Evolutionary conservation across 2,888 invertebrate genomes (phyloP), one percentile per base, ranked within the genome.

Genomic region (Leucophenga montana): DNA sequence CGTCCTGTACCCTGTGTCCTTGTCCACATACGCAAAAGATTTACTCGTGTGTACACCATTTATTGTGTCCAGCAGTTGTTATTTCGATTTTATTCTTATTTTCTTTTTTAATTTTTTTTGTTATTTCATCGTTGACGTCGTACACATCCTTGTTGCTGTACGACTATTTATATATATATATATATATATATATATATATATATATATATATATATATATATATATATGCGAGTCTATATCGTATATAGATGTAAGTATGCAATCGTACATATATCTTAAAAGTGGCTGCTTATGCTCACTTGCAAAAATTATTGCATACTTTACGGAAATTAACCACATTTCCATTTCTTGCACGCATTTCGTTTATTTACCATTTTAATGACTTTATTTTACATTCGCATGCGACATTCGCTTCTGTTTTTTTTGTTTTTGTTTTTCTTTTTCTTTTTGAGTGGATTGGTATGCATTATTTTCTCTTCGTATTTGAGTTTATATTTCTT

Each of bases 321-420:
- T 85, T 85, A 85, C 85, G 84, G 83, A 85, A 85, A 85, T 85
- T 84, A 85, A 85, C 85, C 85, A 78, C 85, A 85, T 83, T 85
- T 84, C 82, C 84, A 81, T 81, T 81, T 81, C 83, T 81, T 84
- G 84, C 81, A 81, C 81, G 83, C 80, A 81, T 77, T 53, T 70
- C 56, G 67, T 16, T 56, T 67, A 67, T 67, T 56, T 75, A 77
- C 70, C 75, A 77, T 82, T 84, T 82, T 82, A 81, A 81, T 81
- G 84, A 82, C 81, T 82, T 84, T 81, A 84, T 81, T 84, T 75
- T 78, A 74, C 71, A 66, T 72, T 69, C 72, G 46, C 70, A 73
- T 68, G 46, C 1, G 48, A 62, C 50, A 59, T 61, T 67, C 64
- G 46, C 54, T 46, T 27, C 53, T 50, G 62, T 31, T 48, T 16